Evolutionary conservation across 2,888 invertebrate species (phyloP).

Genomic region (Diaphora mendica): DNA sequence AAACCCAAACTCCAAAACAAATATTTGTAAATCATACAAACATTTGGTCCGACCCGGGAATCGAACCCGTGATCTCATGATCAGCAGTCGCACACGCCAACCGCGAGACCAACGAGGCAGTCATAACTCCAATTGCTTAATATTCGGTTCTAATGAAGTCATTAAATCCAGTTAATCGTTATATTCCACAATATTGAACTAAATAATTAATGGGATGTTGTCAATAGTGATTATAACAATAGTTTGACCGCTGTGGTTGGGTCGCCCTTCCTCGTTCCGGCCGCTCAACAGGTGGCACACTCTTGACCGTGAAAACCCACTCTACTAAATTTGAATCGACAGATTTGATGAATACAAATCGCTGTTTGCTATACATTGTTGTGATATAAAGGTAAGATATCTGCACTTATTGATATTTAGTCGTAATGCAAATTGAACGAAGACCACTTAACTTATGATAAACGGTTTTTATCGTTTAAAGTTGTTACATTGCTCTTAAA

Average conservation of each 20-base stretch:
- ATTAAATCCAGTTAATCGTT: not conserved
- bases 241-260: slow-evolving; percentile 8
- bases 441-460: not conserved
- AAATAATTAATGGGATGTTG: not conserved
- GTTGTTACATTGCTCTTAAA: not conserved
- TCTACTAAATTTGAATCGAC: not conserved
- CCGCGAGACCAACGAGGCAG: too few species aligned
- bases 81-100: too few species aligned
- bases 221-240: slow-evolving; percentile 12
- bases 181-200: slow-evolving; percentile 2
- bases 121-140: too few species aligned
- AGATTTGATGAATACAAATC: not conserved
- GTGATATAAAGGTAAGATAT: not conserved
- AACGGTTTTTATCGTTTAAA: not conserved
- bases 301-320: slow-evolving; percentile 4
- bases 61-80: too few species aligned
- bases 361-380: not conserved
- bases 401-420: not conserved
- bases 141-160: not conserved
- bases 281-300: slow-evolving; percentile 17
- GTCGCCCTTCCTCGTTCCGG: not conserved
- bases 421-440: not conserved
- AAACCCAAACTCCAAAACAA: too few species aligned
- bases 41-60: too few species aligned
- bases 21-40: too few species aligned